A percentile compares a stretch with the other conserved stretches of the same genome.
These are phyloP conservation scores for Tolmerus cingulatus DNA, from an alignment of 2,888 invertebrate genomes.

Conservation along the genomic window DNA sequence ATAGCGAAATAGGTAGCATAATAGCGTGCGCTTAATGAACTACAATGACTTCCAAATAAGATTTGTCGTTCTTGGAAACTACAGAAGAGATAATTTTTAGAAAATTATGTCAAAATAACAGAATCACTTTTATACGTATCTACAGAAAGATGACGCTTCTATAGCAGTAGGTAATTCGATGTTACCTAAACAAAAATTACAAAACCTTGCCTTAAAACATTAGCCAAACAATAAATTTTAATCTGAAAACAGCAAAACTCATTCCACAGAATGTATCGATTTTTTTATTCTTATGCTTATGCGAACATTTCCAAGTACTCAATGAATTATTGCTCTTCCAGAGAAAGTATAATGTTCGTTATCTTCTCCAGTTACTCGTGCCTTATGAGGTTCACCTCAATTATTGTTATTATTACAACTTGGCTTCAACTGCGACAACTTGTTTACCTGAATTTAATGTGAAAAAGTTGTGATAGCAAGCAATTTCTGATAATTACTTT, in stretches of 20 bases:
- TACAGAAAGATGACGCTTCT: not conserved
- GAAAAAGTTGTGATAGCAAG: not conserved
- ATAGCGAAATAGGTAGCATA: not conserved
- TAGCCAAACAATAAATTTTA: not conserved
- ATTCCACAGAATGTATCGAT: not conserved
- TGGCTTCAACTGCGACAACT: not conserved
- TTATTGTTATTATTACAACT: not conserved
- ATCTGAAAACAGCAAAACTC: not conserved
- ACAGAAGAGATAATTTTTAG: not conserved
- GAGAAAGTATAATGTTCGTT: not conserved
- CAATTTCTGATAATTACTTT: not conserved
- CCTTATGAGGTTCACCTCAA: not conserved
- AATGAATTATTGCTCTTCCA: not conserved
- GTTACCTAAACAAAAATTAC: not conserved
- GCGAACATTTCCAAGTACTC: not conserved
- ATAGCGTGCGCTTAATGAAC: not conserved
- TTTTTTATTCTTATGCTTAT: not conserved
- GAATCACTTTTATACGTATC: not conserved
- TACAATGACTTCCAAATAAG: not conserved
- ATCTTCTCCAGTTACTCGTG: not conserved
- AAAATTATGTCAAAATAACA: not conserved
- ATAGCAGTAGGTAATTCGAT: not conserved
- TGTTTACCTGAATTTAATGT: constrained; percentile 13
- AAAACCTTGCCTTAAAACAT: not conserved
- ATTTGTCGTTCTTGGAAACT: not conserved